Conservation (phyloP, 1,140 invertebrate species). For the Drosophila repleta region DNA sequence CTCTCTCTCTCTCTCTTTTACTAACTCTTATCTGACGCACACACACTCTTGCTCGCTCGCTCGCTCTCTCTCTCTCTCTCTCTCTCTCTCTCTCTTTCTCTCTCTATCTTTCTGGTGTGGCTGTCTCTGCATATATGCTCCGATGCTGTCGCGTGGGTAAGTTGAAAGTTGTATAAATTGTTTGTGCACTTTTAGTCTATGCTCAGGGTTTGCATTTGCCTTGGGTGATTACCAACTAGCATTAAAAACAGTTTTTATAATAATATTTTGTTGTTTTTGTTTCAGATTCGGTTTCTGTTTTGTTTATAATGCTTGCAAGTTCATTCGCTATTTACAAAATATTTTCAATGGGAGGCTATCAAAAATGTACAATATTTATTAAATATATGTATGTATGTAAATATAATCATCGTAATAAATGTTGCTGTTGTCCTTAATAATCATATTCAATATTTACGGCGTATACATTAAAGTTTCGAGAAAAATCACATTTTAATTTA, state of each 20-base stretch:
- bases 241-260: slow-evolving; percentile 53
- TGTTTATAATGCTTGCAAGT: slow-evolving; percentile 56
- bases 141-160: slow-evolving; percentile 74
- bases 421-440: slow-evolving; percentile 67
- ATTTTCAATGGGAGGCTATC: slow-evolving; percentile 67
- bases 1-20: slow-evolving; percentile 10
- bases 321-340: slow-evolving; percentile 70
- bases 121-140: slow-evolving; percentile 34
- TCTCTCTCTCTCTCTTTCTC: not conserved
- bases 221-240: slow-evolving; percentile 47
- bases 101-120: slow-evolving; percentile 9
- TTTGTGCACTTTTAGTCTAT: slow-evolving; percentile 76
- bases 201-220: slow-evolving; percentile 72
- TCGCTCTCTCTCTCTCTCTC: slow-evolving; percentile 32
- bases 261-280: slow-evolving; percentile 30
- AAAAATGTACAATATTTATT: slow-evolving; percentile 79
- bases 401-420: slow-evolving; percentile 73
- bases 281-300: slow-evolving; percentile 32
- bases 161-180: slow-evolving; percentile 60
- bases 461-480: slow-evolving; percentile 82
- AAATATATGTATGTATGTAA: slow-evolving; percentile 65
- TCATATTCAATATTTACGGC: slow-evolving; percentile 80
- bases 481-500: slow-evolving; percentile 83
- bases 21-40: slow-evolving; percentile 32
- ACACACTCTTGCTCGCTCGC: slow-evolving; percentile 30